Conservation (phyloP, 1,140 invertebrate species). For the Lethrus apterus region DNA sequence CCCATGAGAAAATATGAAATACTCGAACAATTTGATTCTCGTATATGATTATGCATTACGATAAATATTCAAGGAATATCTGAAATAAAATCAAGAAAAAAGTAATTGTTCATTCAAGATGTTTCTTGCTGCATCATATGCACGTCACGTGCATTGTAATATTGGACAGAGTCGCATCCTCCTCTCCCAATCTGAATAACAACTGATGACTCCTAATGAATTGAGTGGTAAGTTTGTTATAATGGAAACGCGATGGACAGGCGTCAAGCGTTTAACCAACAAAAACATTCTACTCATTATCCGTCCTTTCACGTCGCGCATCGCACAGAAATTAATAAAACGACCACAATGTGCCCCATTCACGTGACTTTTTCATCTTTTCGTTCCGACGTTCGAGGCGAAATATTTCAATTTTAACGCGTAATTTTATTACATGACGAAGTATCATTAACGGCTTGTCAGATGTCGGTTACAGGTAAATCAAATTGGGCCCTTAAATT, state of each 20-base stretch:
- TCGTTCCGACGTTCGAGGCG: not conserved
- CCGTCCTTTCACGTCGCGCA: not conserved
- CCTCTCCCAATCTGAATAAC: not conserved
- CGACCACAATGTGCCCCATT: not conserved
- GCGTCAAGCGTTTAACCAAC: constrained; percentile 1
- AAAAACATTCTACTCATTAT: constrained; percentile 5
- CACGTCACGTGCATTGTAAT: not conserved
- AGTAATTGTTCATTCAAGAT: too few relatives aligned
- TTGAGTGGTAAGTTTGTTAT: constrained; percentile 9
- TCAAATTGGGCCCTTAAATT: too few relatives aligned
- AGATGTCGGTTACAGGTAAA: too few relatives aligned
- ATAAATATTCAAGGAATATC: too few relatives aligned
- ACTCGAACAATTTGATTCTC: too few relatives aligned
- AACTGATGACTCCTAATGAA: constrained; percentile 4
- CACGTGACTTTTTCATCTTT: too few relatives aligned
- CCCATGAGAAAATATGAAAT: too few relatives aligned
- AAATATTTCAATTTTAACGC: not conserved
- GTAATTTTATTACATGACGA: not conserved
- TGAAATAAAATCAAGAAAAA: too few relatives aligned
- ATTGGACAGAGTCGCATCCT: not conserved
- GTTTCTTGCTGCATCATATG: constrained; percentile 4
- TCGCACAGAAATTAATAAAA: constrained; percentile 2
- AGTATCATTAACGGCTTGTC: not conserved
- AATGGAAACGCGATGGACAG: constrained; percentile 4
- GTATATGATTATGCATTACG: too few relatives aligned